Evolutionary conservation across 2,113 vertebrate species (phyloP), one percentile per base, ranked within the genome.

Genomic region (Meles meles): DNA sequence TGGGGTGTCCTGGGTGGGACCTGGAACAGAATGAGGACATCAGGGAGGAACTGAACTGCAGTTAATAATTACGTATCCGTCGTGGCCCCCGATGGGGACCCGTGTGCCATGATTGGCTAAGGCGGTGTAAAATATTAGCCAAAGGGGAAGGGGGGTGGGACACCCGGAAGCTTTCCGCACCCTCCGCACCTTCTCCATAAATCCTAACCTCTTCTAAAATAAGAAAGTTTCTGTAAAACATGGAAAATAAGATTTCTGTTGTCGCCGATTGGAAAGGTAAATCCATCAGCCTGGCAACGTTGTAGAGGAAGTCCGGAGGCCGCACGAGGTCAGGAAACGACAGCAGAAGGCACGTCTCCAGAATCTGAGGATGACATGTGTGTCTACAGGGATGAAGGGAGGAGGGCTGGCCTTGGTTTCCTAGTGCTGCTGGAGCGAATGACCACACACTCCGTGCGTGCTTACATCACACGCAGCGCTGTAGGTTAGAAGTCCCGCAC

Each of bases 381-480:
- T 21, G 74, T 69, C 23, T 37, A 18, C 39, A 39, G 93, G 49
- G 31, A 25, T 4, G 25, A 2, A 4, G 6, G 72, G 29, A 14
- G 27, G 18, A 72, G 74, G 47, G 61, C 74, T 4, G 21, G 29
- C 13, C 3, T 13, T 11, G 0, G 25, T 6, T 17, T 65, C 57
- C 57, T 49, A 0, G 4, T 8, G 55, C 69, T 31, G 42, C 27
- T 31, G 91, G 21, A 34, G 31, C 42, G 39, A 31, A 52, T 49
- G 1, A 12, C 17, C 34, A 0, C 27, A 61, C 37, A 23, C 42
- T 20, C 12, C 1, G 81, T 0, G 42, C 1, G 81, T 0, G 42
- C 52, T n/a, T 14, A 2, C 4, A 9, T n/a, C 17, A 69, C 34
- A n/a, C 3, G 3, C 34, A 20, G 63, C 0, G 31, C 15, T 69